phyloP scores from a whole-genome alignment of 1,140 invertebrate species.

The Temnothorax nylanderi region DNA sequence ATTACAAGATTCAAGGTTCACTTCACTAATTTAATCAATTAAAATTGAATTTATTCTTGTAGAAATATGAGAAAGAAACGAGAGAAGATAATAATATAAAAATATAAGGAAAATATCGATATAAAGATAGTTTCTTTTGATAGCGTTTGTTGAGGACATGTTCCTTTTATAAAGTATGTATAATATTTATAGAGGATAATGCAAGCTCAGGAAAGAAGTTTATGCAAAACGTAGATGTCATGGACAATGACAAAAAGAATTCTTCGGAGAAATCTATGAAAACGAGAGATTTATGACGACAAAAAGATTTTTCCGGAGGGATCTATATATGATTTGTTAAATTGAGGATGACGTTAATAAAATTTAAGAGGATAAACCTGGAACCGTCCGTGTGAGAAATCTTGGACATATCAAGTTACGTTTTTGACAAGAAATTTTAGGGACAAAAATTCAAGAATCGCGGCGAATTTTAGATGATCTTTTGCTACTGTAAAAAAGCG shows the following conservation, averaged over 20 bases:
- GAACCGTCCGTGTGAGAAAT: background rate
- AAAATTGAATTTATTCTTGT: background rate
- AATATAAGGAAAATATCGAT: background rate
- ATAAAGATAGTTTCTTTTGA: background rate
- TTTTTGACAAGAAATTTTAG: background rate
- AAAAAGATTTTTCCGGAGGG: background rate
- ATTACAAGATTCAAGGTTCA: background rate
- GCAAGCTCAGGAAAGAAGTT: background rate
- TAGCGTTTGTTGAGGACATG: background rate
- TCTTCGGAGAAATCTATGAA: background rate
- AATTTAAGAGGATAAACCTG: background rate
- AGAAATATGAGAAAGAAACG: background rate
- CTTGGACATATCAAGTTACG: background rate
- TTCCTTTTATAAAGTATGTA: background rate
- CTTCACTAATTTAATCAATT: constrained; percentile 8
- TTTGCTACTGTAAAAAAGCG: background rate
- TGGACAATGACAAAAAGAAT: background rate
- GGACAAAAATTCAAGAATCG: background rate
- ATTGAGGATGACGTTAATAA: background rate
- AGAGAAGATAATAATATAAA: background rate
- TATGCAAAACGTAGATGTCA: background rate
- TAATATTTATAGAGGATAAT: background rate
- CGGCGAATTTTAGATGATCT: background rate
- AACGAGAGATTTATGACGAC: too few relatives aligned
- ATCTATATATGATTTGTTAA: background rate